phyloP scores from a whole-genome alignment of 2,888 invertebrate genomes.

The Tetropium fuscum region DNA sequence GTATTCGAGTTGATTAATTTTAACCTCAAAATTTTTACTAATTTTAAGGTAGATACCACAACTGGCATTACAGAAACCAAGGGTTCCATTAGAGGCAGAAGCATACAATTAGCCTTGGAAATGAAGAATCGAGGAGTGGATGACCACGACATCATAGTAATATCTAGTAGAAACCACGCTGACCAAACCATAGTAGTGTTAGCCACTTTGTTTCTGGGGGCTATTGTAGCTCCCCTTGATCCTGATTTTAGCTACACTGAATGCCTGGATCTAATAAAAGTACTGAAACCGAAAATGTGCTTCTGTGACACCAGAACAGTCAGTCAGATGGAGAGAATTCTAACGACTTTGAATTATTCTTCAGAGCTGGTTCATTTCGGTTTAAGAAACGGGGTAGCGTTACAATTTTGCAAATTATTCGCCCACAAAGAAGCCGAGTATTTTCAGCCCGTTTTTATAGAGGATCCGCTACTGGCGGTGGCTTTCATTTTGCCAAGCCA shows the following conservation, averaged over 20 bases:
- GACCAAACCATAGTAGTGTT: slow-evolving; percentile 58
- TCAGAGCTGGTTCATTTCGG: slow-evolving; percentile 43
- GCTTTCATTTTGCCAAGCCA: slow-evolving; percentile 58
- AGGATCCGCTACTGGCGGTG: slow-evolving; percentile 48
- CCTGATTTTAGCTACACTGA: slow-evolving; percentile 50
- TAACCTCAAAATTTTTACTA: not conserved
- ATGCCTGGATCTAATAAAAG: slow-evolving; percentile 44
- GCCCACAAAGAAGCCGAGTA: slow-evolving; percentile 39
- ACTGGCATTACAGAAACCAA: slow-evolving; percentile 56
- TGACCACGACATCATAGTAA: slow-evolving; percentile 54
- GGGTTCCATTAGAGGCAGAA: slow-evolving; percentile 53
- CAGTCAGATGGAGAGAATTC: slow-evolving; percentile 51
- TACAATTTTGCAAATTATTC: slow-evolving; percentile 38
- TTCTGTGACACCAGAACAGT: slow-evolving; percentile 56
- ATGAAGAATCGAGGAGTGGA: slow-evolving; percentile 48
- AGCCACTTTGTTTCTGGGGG: slow-evolving; percentile 54
- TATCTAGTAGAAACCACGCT: slow-evolving; percentile 53
- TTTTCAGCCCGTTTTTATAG: slow-evolving; percentile 49
- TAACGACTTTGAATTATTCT: slow-evolving; percentile 19
- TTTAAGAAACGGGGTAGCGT: slow-evolving; percentile 38
- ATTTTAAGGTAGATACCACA: slow-evolving; percentile 54
- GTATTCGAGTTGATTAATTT: too few relatives aligned
- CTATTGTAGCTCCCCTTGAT: slow-evolving; percentile 57
- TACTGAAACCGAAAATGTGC: slow-evolving; percentile 57
- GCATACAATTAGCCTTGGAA: slow-evolving; percentile 54